Conservation (phyloP, 2,888 invertebrate species). For the Cantharis rufa region DNA sequence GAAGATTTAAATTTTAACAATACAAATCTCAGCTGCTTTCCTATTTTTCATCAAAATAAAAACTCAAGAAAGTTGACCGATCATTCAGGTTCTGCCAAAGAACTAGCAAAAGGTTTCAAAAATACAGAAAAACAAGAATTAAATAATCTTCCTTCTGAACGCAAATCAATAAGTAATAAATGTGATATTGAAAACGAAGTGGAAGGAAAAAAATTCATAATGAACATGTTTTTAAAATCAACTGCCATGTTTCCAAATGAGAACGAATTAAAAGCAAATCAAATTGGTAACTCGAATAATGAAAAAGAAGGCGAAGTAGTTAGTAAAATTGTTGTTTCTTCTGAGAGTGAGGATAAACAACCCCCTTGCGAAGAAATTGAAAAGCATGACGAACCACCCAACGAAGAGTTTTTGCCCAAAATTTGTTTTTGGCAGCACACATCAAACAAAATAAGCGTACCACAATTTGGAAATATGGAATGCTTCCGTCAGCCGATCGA, state of each 20-base stretch:
- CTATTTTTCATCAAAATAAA: neutral
- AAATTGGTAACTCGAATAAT: neutral
- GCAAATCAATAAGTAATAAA: neutral
- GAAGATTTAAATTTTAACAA: neutral
- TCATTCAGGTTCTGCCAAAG: neutral
- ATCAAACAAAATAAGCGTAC: neutral
- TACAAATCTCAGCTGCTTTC: neutral
- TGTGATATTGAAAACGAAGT: constrained; percentile 36
- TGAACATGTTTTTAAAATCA: constrained; percentile 53
- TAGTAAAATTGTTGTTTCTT: neutral
- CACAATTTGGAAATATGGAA: neutral
- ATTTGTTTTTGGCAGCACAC: neutral
- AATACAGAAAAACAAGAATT: neutral
- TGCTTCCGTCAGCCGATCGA: neutral
- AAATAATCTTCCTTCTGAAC: neutral
- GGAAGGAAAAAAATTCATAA: constrained; percentile 48
- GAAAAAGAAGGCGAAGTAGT: neutral
- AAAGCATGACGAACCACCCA: neutral
- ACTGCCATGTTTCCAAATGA: constrained; percentile 27
- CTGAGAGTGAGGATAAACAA: neutral
- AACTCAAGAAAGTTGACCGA: neutral
- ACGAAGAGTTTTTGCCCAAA: neutral
- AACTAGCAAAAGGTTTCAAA: neutral
- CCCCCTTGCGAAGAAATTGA: neutral
- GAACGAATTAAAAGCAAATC: neutral